These are phyloP conservation scores for Heliconius sara DNA, from an alignment of 2,888 invertebrate species.

Conservation along the genomic window DNA sequence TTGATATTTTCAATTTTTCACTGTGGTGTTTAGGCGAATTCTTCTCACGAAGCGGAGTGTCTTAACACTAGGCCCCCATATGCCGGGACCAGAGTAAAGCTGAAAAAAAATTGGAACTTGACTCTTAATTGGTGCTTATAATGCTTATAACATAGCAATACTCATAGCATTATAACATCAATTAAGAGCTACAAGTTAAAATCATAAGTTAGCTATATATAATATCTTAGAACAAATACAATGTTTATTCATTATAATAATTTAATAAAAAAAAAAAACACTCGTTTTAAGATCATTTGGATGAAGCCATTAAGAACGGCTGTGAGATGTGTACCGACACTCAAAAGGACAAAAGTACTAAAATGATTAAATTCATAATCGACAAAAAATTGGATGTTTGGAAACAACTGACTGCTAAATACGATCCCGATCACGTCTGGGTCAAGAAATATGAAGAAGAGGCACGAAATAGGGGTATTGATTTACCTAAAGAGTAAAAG, in stretches of 20 bases:
- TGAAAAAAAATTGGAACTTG: not conserved
- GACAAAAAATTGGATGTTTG: constrained; percentile 86
- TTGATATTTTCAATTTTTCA: not conserved
- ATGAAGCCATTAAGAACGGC: constrained; percentile 86
- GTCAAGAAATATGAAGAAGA: constrained; percentile 86
- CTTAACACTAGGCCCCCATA: too few relatives aligned
- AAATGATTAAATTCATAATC: constrained; percentile 86
- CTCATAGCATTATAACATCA: too few relatives aligned
- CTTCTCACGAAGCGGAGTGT: too few relatives aligned
- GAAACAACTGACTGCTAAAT: constrained; percentile 86
- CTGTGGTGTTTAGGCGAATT: not conserved
- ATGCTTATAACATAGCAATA: too few relatives aligned
- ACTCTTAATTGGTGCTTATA: too few relatives aligned
- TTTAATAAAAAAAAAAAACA: not conserved
- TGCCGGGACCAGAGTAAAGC: not conserved
- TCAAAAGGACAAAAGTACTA: constrained; percentile 84
- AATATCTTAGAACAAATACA: too few relatives aligned
- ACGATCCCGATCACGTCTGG: constrained; percentile 87
- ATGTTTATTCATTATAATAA: too few relatives aligned
- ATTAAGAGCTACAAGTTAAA: too few relatives aligned
- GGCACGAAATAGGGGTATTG: constrained; percentile 79
- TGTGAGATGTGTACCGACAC: constrained; percentile 86
- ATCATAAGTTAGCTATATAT: too few relatives aligned
- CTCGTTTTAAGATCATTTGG: constrained; percentile 75
- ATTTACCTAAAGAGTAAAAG: constrained; percentile 55